Percentiles rank a stretch among this genome's conserved stretches.
Conservation (phyloP, 2,888 invertebrate species). For the Pollenia amentaria region DNA sequence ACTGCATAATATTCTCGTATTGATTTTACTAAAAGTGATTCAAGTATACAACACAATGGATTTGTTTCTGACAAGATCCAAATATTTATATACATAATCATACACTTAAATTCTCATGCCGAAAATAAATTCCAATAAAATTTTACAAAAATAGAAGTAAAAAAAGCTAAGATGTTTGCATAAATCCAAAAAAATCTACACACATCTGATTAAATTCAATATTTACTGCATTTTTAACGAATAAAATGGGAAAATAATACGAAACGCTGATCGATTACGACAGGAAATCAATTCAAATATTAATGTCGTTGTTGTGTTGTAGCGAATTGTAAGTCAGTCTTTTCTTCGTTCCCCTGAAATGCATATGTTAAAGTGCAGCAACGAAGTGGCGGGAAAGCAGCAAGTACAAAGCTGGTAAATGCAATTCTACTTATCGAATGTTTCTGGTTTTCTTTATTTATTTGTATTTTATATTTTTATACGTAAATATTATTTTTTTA, state of each 20-base stretch:
- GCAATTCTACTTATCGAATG: not conserved
- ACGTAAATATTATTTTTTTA: not conserved
- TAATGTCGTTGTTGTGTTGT: constrained; percentile 32
- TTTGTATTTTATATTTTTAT: not conserved
- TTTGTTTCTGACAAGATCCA: constrained; percentile 27
- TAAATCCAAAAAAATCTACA: not conserved
- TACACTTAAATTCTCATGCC: constrained; percentile 20
- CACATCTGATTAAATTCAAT: not conserved
- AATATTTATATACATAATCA: constrained; percentile 25
- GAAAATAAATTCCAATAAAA: not conserved
- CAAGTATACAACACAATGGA: not conserved
- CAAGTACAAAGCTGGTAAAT: constrained; percentile 15
- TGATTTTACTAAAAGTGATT: constrained; percentile 29
- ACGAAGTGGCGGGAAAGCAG: not conserved
- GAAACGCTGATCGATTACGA: constrained; percentile 42
- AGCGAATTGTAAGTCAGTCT: not conserved
- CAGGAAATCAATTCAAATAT: constrained; percentile 43
- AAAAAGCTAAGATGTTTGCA: not conserved
- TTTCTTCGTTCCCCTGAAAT: not conserved
- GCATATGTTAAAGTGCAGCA: not conserved
- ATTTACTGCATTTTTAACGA: not conserved
- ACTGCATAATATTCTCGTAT: not conserved
- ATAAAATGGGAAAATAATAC: not conserved
- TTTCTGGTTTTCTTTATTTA: not conserved
- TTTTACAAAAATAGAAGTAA: not conserved